phyloP scores from a whole-genome alignment of 1,140 invertebrate genomes.

The Eupeodes corollae region DNA sequence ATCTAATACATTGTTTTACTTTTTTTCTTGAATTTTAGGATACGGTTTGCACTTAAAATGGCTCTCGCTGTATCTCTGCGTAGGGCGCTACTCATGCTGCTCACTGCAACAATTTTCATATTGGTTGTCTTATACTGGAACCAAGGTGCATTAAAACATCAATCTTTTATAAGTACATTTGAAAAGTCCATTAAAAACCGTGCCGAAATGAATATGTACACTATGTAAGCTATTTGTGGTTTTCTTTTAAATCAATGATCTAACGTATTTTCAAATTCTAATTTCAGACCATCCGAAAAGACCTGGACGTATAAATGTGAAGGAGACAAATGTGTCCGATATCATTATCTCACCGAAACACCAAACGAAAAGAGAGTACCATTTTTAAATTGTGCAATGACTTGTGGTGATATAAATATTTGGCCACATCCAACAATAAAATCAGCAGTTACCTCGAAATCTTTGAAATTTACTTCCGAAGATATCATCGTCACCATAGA shows the following conservation, averaged over 20 bases:
- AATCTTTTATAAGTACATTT: constrained; percentile 19
- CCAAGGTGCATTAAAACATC: constrained; percentile 25
- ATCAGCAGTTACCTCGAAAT: constrained; percentile 21
- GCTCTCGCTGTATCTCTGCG: constrained; percentile 34
- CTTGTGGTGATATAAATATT: constrained; percentile 33
- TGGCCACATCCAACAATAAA: constrained; percentile 36
- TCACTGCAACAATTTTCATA: constrained; percentile 27
- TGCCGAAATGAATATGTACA: constrained; percentile 5
- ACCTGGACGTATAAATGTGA: constrained; percentile 36
- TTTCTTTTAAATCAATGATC: not conserved
- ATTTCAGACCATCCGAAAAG: constrained; percentile 29
- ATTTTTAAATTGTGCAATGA: constrained; percentile 35
- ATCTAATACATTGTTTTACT: not conserved
- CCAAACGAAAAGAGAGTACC: constrained; percentile 28
- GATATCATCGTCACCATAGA: constrained; percentile 24
- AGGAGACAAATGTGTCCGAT: constrained; percentile 26
- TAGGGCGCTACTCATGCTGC: constrained; percentile 23
- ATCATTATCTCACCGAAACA: constrained; percentile 12
- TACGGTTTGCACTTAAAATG: constrained; percentile 36
- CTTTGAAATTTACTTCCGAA: constrained; percentile 25
- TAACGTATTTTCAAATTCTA: constrained; percentile 1
- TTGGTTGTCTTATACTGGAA: constrained; percentile 35
- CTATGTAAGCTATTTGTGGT: constrained; percentile 16
- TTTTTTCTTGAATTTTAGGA: constrained; percentile 13
- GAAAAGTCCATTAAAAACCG: constrained; percentile 18